These are phyloP conservation scores for Streblospio benedicti DNA, from an alignment of 1,140 invertebrate species.

Conservation along the genomic window DNA sequence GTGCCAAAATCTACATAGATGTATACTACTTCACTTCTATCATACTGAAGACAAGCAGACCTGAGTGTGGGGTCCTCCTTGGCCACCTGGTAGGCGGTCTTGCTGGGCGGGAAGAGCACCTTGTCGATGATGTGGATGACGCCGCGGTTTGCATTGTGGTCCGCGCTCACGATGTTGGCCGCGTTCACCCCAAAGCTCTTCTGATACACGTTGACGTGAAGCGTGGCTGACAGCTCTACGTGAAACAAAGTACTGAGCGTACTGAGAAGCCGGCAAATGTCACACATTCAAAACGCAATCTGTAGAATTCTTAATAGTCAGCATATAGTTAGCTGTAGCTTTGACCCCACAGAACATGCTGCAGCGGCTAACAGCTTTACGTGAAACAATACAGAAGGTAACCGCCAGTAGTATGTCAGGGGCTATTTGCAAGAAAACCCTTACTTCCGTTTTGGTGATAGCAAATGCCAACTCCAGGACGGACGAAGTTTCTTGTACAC, in stretches of 20 bases:
- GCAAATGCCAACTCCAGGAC: no score
- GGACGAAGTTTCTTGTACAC: no score
- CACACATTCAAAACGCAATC: background rate
- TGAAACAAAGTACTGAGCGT: background rate
- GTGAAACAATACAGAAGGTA: no score
- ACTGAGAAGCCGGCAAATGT: background rate
- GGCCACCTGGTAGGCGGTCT: no score
- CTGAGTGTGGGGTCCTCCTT: no score
- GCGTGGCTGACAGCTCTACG: background rate
- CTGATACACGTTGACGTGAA: no score
- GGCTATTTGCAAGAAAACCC: no score
- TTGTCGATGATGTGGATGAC: constrained; percentile 76
- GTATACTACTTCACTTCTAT: no score
- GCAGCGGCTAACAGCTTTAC: background rate
- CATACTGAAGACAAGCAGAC: no score
- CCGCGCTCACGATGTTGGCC: constrained; percentile 66
- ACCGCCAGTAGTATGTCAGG: no score
- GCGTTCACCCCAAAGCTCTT: constrained; percentile 52
- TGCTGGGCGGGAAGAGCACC: constrained; percentile 75
- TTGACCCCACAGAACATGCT: background rate
- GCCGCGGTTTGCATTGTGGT: constrained; percentile 72
- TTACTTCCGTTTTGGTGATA: no score
- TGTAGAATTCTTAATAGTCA: background rate
- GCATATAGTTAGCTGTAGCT: background rate
- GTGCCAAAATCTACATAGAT: no score